Evolutionary conservation across 1,140 invertebrate species (phyloP).

Genomic region (Metopolophium dirhodum): DNA sequence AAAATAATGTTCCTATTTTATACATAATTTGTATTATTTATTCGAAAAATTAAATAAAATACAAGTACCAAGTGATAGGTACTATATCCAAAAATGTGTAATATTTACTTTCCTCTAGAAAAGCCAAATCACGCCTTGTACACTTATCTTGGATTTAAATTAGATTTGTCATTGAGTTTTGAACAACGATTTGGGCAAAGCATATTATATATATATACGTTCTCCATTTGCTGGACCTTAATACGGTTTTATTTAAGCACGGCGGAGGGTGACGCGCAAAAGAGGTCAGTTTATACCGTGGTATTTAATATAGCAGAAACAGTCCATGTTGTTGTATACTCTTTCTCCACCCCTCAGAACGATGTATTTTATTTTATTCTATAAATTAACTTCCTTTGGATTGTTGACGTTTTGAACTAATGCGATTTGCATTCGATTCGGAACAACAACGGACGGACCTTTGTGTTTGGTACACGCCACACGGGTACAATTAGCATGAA

Average conservation of each 20-base stretch:
- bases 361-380: constrained; percentile 38
- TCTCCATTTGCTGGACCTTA: neutral
- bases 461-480: neutral
- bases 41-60: too few relatives aligned
- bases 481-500: constrained; percentile 33
- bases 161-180: neutral
- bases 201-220: neutral
- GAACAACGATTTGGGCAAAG: neutral
- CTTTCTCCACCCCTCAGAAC: neutral
- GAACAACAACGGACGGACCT: constrained; percentile 27
- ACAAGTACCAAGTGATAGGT: too few relatives aligned
- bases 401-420: constrained; percentile 42
- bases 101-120: neutral
- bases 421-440: constrained; percentile 33
- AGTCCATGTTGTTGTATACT: neutral
- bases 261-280: neutral
- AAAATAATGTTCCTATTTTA: neutral
- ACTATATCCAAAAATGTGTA: neutral
- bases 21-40: too few relatives aligned
- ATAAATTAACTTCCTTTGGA: constrained; percentile 32
- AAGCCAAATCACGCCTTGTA: neutral
- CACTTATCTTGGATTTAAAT: neutral
- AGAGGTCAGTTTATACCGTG: neutral
- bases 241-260: neutral
- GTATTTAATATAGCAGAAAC: neutral